Base-by-base conservation (phyloP, 2,113 vertebrate species). In the Epinephelus lanceolatus region DNA sequence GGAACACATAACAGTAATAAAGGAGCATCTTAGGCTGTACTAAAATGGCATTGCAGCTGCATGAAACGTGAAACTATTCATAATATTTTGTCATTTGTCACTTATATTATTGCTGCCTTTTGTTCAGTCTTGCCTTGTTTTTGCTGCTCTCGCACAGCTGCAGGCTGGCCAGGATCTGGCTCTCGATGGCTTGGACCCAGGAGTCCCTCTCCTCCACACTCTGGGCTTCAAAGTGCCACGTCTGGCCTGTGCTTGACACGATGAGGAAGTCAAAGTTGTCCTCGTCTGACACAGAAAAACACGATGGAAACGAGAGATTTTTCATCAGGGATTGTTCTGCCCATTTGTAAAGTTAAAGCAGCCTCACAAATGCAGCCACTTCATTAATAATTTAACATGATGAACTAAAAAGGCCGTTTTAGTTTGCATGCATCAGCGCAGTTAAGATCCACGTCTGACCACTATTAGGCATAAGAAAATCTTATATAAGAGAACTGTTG, bases 241-340 rank as follows among this genome's bases (percentile, higher is more conserved):
- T 98, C 94, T 99, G 97, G 33, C 97, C 97, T 0, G 97, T 96
- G 89, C 97, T 98, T 7, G 97, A 97, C 91, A 98, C 97, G 18
- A 99, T 94, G 82, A 98, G 94, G 89, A 99, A 98, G 95, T 98
- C 97, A n/a, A 97, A 97, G 91, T 97, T 97, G 88, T 99, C 97
- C 93, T 98, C 97, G 65, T 96, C 95, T 96, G 94, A 82, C 17
- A 18, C 17, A 81, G 9, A 61, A 71, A 84, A 42, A 76, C n/a
- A 81, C 0, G 4, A 83, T 10, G 33, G 15, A 60, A 15, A 14
- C 0, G 13, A 63, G 15, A 37, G 6, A 53, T 30, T 53, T 49
- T 71, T 13, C 23, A 45, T 53, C 33, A 52, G 21, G 42, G 4
- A 6, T 17, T 51, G 15, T 40, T 68, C 25, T 55, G 57, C n/a